Evolutionary conservation across 2,888 invertebrate genomes (phyloP).

Genomic region (Schizotus pectinicornis): DNA sequence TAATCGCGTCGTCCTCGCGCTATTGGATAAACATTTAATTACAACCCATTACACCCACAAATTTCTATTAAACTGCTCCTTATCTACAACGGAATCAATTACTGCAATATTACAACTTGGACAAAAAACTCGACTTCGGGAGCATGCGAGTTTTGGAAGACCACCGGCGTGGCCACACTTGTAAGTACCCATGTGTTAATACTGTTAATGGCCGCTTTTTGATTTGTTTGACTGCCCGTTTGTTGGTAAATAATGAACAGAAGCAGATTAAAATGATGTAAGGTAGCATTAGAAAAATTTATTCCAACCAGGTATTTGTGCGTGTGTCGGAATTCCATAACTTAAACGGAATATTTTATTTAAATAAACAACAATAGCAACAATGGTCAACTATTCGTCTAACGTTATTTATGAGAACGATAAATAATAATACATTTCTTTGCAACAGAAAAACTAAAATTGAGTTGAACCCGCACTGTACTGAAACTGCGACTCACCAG

Average conservation of each 20-base stretch:
- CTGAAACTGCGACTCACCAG: slow-evolving; percentile 3
- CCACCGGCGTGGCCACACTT: slow-evolving; percentile 2
- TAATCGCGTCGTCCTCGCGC: too few relatives aligned
- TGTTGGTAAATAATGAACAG: slow-evolving; percentile 1
- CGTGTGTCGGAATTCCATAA: neutral
- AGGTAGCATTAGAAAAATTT: slow-evolving; percentile 5
- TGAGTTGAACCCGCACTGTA: neutral
- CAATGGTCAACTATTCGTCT: neutral
- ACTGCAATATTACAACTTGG: neutral
- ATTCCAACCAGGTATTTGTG: neutral
- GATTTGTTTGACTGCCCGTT: slow-evolving; percentile 5
- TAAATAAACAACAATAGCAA: slow-evolving; percentile 1
- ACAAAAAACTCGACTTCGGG: neutral
- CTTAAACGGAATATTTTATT: neutral
- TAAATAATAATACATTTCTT: slow-evolving; percentile 6
- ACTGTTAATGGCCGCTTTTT: neutral
- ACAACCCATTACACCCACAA: slow-evolving; percentile 2
- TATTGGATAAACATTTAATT: slow-evolving; percentile 1
- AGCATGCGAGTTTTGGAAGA: neutral
- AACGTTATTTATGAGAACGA: neutral
- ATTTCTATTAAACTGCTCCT: neutral
- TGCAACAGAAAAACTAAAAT: neutral
- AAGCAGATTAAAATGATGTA: slow-evolving; percentile 6
- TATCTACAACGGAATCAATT: slow-evolving; percentile 2
- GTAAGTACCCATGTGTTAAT: slow-evolving; percentile 7